phyloP scores from a whole-genome alignment of 2,113 vertebrate species.

The Pelmatolapia mariae region DNA sequence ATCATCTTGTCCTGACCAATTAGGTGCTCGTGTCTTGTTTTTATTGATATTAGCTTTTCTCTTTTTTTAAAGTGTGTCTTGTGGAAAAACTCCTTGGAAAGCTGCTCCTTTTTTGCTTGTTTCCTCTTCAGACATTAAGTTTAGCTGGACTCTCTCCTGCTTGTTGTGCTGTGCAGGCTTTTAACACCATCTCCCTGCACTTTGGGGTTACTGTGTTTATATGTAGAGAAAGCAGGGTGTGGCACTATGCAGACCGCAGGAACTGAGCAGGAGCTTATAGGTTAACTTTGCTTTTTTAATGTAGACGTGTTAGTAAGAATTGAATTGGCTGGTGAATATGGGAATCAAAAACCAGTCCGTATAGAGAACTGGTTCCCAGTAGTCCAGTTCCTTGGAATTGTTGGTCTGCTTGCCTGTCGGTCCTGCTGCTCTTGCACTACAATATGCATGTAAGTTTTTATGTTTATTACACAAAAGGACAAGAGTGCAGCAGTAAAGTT shows the following conservation, averaged over 20 bases:
- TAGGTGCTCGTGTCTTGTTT: not conserved
- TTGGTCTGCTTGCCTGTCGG: not conserved
- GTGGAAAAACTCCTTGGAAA: too few species aligned
- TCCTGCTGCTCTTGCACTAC: not conserved
- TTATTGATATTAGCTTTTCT: not conserved
- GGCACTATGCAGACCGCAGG: not conserved
- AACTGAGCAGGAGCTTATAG: too few species aligned
- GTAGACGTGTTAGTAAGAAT: not conserved
- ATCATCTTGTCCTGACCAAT: not conserved
- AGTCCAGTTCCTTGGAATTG: not conserved
- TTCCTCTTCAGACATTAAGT: not conserved
- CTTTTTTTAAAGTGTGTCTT: not conserved
- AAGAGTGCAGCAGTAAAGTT: not conserved
- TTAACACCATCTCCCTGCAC: not conserved
- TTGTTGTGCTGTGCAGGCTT: not conserved
- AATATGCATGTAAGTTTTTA: rapidly evolving
- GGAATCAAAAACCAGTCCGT: not conserved
- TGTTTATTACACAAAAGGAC: not conserved
- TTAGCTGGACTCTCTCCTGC: not conserved
- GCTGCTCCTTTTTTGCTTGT: too few species aligned
- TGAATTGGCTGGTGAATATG: not conserved
- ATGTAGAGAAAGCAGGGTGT: not conserved
- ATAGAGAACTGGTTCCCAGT: not conserved
- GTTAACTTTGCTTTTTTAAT: not conserved
- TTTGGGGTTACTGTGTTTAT: not conserved